phyloP scores from a whole-genome alignment of 2,797 vertebrate genomes.

The Halcyon leucocephala region DNA sequence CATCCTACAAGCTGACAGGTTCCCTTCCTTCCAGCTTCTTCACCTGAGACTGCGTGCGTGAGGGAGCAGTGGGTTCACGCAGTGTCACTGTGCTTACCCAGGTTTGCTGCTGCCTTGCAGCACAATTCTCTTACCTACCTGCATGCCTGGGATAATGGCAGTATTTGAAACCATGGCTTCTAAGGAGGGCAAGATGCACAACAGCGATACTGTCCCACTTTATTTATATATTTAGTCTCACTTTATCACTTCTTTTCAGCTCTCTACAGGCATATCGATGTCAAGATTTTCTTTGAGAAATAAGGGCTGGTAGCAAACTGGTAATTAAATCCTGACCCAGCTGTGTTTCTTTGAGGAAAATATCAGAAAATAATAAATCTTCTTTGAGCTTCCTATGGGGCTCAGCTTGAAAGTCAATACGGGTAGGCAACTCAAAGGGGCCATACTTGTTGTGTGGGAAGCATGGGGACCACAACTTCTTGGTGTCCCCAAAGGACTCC shows the following conservation, averaged over 20 bases:
- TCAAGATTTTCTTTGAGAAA: not conserved
- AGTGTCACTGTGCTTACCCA: rapidly evolving
- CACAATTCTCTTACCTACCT: not conserved
- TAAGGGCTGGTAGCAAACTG: not conserved
- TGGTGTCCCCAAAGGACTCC: not conserved
- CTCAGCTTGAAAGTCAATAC: not conserved
- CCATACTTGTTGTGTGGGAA: not conserved
- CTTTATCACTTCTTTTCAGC: not conserved
- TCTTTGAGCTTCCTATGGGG: not conserved
- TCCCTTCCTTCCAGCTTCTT: not conserved
- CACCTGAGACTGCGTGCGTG: not conserved
- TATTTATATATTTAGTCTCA: not conserved
- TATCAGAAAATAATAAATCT: not conserved
- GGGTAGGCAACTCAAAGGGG: not conserved
- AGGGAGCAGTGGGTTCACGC: not conserved
- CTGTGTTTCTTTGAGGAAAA: not conserved
- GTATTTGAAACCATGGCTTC: not conserved
- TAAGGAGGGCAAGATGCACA: not conserved
- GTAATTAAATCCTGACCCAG: not conserved
- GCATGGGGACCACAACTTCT: not conserved
- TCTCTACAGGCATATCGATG: not conserved
- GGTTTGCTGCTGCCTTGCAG: not conserved
- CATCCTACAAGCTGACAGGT: not conserved
- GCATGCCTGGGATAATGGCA: not conserved
- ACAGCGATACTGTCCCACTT: rapidly evolving